Conservation (phyloP, 2,888 invertebrate species). For the Zelleria hepariella region DNA sequence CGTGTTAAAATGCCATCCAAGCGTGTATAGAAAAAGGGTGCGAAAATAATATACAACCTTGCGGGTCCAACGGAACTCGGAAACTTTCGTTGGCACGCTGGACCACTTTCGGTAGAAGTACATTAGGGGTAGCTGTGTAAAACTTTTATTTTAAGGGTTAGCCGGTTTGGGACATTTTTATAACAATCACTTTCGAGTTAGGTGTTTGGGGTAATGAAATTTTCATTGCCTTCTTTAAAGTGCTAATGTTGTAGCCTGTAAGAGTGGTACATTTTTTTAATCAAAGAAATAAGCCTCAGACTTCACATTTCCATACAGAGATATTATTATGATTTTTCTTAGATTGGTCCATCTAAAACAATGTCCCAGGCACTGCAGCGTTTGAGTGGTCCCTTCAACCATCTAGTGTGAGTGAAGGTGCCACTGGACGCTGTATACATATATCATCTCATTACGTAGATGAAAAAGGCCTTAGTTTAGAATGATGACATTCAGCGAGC, state of each 20-base stretch:
- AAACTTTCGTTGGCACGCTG: neutral
- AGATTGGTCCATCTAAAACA: too few relatives aligned
- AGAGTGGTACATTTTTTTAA: neutral
- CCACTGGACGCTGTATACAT: too few relatives aligned
- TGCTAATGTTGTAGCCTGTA: neutral
- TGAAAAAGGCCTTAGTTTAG: too few relatives aligned
- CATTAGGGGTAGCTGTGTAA: neutral
- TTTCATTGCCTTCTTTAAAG: neutral
- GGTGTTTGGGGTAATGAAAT: neutral
- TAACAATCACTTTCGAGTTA: neutral
- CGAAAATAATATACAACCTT: neutral
- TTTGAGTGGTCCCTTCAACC: too few relatives aligned
- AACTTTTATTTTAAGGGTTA: neutral
- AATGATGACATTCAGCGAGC: too few relatives aligned
- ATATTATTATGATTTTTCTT: too few relatives aligned
- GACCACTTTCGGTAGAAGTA: neutral
- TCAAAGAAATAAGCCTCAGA: neutral
- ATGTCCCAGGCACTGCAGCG: too few relatives aligned
- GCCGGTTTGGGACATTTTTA: neutral
- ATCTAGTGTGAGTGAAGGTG: too few relatives aligned
- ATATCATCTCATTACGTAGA: too few relatives aligned
- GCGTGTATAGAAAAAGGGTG: neutral
- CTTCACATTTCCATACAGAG: neutral
- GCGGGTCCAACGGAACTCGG: neutral
- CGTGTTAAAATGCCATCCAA: neutral